Evolutionary conservation across 2,113 vertebrate species (phyloP), one percentile per base, ranked within the genome.

Genomic region (Myotis davidii): DNA sequence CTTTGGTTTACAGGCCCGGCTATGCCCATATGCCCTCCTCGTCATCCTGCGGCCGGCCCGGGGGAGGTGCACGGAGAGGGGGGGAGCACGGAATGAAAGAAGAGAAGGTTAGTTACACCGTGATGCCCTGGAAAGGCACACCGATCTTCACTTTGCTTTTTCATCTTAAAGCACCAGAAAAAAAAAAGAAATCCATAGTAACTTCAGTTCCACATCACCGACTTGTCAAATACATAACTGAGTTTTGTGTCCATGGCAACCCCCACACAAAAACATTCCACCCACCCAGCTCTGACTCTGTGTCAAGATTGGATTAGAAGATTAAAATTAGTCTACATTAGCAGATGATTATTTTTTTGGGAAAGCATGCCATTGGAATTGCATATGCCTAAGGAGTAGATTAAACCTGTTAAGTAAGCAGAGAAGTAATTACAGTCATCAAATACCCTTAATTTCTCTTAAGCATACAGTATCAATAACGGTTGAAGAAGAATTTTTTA

Each of bases 11-110:
- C 97, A 98, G 99, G 98, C 98, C 98, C 50, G 97, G 98, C 99
- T 99, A 99, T 97, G 99, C 99, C 99, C 99, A 99, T 98, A 99
- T 99, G 95, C 99, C 99, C 98, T 99, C 99, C 98, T 99, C 99
- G 76, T 99, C 99, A 98, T 99, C 99, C 99, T 99, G 99, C 64
- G 94, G 96, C 88, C 92, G 83, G 91, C 94, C 98, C 97, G 90
- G 86, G 34, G 95, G 96, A 97, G 97, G 98, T 97, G 97, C 97
- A 97, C 91, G 97, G 96, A 96, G 94, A 81, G 97, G 97, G 64
- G 98, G 98, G 97, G 96, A 97, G 97, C 97, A 97, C 97, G 98
- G 97, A 98, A 98, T 85, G 98, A 98, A 98, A 98, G 96, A 98
- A 98, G 93, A 98, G 97, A 98, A 98, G 77, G 88, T 98, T 98